Conservation (phyloP, 2,888 invertebrate species). For the Gerris lacustris region DNA sequence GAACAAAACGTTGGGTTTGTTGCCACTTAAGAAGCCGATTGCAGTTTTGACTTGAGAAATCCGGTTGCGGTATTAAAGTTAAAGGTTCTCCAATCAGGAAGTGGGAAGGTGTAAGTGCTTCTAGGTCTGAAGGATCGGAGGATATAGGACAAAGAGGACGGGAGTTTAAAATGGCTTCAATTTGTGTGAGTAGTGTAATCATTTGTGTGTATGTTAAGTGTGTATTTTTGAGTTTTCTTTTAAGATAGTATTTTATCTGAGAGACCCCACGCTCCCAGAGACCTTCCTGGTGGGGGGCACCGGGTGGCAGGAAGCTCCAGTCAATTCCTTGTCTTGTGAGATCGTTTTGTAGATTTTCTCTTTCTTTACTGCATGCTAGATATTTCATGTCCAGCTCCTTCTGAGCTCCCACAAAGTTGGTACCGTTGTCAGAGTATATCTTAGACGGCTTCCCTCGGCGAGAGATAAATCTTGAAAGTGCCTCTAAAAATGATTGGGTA, state of each 20-base stretch:
- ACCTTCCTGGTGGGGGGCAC: background rate
- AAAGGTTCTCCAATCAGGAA: background rate
- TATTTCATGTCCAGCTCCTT: background rate
- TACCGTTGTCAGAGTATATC: background rate
- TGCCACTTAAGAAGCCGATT: background rate
- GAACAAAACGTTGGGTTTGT: background rate
- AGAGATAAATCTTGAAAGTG: background rate
- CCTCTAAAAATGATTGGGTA: background rate
- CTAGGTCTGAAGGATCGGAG: background rate
- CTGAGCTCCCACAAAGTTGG: background rate
- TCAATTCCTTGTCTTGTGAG: background rate
- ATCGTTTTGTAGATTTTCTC: background rate
- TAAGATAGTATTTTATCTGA: background rate
- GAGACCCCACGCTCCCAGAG: background rate
- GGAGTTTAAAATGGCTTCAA: background rate
- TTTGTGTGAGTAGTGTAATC: background rate
- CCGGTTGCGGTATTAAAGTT: background rate
- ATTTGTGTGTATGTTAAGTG: background rate
- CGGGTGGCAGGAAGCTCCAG: background rate
- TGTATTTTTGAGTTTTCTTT: background rate
- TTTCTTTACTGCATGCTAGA: background rate
- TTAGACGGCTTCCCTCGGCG: background rate
- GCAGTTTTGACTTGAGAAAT: background rate
- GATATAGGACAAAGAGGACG: background rate
- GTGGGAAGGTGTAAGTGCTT: background rate